Evolutionary conservation across 1,140 invertebrate genomes (phyloP), one percentile per base, ranked within the genome.

Genomic region (Euwallacea similis): DNA sequence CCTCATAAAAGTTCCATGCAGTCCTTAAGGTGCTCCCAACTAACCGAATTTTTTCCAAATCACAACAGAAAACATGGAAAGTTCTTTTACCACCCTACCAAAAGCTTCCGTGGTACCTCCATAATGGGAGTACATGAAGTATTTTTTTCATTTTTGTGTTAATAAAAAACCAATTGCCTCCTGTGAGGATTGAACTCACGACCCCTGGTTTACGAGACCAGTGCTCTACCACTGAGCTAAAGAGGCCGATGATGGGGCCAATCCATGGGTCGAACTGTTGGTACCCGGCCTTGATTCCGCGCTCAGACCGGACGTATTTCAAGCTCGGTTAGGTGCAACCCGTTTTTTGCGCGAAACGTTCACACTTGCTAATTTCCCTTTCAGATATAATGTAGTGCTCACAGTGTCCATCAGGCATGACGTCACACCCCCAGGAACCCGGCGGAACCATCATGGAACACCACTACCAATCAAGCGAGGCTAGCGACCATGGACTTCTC

Each of bases 181-280:
- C 89, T 89, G 88, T 90, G 91, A 92, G 91, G 88, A 89, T 92
- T 89, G 91, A 93, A 93, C 91, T 92, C 91, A 90, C 90, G 91
- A 93, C 91, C 91, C 90, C 90, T 92, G 90, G 91, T 93, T 93
- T 93, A 93, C 91, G 90, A 93, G 91, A 93, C 91, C 90, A 93
- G 90, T 92, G 91, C 91, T 93, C 91, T 93, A 89, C 91, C 91
- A 90, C 91, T 93, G 90, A 93, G 91, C 91, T 93, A 93, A 91
- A 90, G 90, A 91, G 91, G 91, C 91, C 75, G 44, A 46, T 58
- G 21, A 47, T 47, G 13, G 21, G 10, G 10, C 13, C 55, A 3
- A 15, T 16, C 55, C 13, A 58, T 33, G 55, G 55, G 13, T 9
- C 55, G 7, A 10, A 58, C 55, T n/a, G 13, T 16, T 33, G 55